Percentiles rank a stretch among this genome's conserved stretches.
Conservation (phyloP, 1,140 invertebrate species). For the Hestina assimilis region DNA sequence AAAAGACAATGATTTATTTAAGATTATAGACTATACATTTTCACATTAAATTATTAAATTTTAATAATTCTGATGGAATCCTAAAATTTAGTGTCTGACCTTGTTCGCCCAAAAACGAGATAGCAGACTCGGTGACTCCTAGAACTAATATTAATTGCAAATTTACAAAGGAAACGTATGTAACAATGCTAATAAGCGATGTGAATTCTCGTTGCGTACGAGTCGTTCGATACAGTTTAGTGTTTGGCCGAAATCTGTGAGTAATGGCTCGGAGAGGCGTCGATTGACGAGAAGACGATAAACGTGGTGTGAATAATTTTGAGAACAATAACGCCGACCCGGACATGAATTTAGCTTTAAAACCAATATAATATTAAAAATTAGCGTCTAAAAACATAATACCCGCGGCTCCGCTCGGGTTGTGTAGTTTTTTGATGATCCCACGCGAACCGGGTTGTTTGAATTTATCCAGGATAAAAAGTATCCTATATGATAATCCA, state of each 20-base stretch:
- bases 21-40: too few relatives aligned
- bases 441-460: too few relatives aligned
- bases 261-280: slow-evolving; percentile 49
- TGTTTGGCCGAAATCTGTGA: slow-evolving; percentile 44
- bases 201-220: slow-evolving; percentile 40
- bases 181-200: slow-evolving; percentile 36
- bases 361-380: background rate
- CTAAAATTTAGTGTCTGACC: slow-evolving; percentile 12
- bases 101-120: slow-evolving; percentile 34
- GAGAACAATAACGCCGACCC: slow-evolving; percentile 46
- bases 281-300: slow-evolving; percentile 43
- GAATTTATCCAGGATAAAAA: too few relatives aligned
- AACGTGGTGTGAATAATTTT: slow-evolving; percentile 48
- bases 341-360: slow-evolving; percentile 25
- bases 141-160: slow-evolving; percentile 73
- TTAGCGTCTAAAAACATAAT: too few relatives aligned
- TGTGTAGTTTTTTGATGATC: too few relatives aligned
- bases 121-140: slow-evolving; percentile 55
- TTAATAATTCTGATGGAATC: background rate
- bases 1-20: too few relatives aligned
- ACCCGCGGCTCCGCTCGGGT: too few relatives aligned
- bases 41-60: too few relatives aligned
- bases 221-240: slow-evolving; percentile 50
- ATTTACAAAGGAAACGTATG: slow-evolving; percentile 52
- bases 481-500: too few relatives aligned